Evolutionary conservation across 2,797 vertebrate genomes (phyloP).

Genomic region (Darevskia mixta): DNA sequence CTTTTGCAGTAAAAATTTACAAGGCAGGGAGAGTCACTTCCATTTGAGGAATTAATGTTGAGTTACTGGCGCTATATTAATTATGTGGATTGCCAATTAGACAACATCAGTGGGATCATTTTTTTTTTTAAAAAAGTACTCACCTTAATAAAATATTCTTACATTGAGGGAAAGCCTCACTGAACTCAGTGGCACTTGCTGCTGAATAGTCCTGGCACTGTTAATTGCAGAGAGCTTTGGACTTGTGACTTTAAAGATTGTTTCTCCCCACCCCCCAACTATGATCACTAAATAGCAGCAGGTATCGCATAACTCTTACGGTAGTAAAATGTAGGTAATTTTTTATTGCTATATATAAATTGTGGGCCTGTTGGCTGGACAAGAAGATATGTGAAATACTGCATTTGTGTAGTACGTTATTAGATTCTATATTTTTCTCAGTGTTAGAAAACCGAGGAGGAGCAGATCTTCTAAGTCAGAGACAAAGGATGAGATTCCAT

Average conservation of each 20-base stretch:
- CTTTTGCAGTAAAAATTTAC: not conserved
- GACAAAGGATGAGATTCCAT: constrained; percentile 7
- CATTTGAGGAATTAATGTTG: not conserved
- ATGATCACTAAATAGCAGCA: not conserved
- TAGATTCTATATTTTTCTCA: constrained; percentile 55
- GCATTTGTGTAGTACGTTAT: constrained; percentile 6
- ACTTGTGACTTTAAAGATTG: too few species aligned
- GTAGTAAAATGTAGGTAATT: not conserved
- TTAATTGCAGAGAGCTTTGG: not conserved
- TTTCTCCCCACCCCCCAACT: not conserved
- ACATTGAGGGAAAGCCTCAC: not conserved
- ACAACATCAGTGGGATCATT: not conserved
- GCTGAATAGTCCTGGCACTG: not conserved
- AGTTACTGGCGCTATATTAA: constrained; percentile 9
- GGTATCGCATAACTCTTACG: not conserved
- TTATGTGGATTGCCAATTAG: constrained; percentile 8
- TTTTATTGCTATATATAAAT: not conserved
- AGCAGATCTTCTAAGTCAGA: constrained; percentile 30
- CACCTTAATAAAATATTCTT: not conserved
- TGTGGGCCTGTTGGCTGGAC: not conserved
- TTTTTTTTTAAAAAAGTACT: not conserved
- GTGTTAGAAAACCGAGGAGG: constrained; percentile 55
- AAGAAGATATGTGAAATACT: not conserved
- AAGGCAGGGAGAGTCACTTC: not conserved
- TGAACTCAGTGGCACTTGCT: not conserved